Percentiles rank a stretch among this genome's conserved stretches.
Evolutionary conservation across 2,113 vertebrate species (phyloP).

Genomic region (Circaetus cinerascens): DNA sequence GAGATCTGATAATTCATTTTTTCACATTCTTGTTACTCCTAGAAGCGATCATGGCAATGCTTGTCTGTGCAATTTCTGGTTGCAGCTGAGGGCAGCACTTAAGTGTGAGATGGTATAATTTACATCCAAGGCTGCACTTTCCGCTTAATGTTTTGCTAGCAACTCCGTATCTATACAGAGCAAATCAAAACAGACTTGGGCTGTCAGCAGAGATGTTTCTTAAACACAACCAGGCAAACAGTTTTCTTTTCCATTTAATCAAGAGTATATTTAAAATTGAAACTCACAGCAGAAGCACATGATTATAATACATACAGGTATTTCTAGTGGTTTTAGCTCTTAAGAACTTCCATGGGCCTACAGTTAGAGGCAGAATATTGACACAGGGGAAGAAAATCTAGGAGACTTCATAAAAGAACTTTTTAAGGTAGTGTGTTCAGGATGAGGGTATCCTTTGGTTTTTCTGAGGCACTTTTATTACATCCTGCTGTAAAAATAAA

Average conservation of each 20-base stretch:
- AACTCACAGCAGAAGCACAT: not conserved
- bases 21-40: not conserved
- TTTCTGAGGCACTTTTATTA: not conserved
- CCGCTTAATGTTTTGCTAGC: not conserved
- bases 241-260: constrained; percentile 15
- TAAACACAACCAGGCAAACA: not conserved
- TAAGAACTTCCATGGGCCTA: not conserved
- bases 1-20: not conserved
- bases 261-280: not conserved
- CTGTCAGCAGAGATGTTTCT: constrained; percentile 6
- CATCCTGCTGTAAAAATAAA: not conserved
- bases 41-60: not conserved
- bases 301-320: not conserved
- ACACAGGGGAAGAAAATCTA: not conserved
- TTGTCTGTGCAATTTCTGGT: not conserved
- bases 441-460: not conserved
- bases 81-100: constrained; percentile 40
- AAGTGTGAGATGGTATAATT: not conserved
- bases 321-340: not conserved
- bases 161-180: not conserved
- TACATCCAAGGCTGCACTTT: not conserved
- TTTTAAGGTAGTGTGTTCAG: not conserved
- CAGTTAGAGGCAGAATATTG: not conserved
- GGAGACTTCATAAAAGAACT: not conserved
- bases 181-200: constrained; percentile 9